Conservation (phyloP, 1,140 invertebrate species). For the Bombus waltoni region DNA sequence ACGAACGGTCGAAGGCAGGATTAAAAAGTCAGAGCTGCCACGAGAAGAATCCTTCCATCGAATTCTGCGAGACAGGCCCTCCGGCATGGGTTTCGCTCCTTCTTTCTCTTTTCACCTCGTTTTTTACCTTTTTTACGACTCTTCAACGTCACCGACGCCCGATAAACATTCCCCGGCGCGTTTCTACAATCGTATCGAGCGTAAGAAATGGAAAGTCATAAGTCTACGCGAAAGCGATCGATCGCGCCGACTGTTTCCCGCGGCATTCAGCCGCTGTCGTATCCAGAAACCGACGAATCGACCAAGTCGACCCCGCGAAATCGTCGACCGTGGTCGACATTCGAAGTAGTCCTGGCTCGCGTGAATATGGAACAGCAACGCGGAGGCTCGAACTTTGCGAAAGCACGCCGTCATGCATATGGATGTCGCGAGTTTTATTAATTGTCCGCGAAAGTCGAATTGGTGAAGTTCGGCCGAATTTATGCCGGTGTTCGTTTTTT, state of each 20-base stretch:
- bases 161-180: constrained; percentile 63
- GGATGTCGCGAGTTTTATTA: constrained; percentile 40
- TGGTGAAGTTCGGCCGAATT: background rate
- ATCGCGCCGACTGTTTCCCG: constrained; percentile 43
- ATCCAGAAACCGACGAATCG: constrained; percentile 16
- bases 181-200: constrained; percentile 50
- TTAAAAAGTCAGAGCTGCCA: constrained; percentile 59
- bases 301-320: constrained; percentile 43
- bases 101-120: background rate
- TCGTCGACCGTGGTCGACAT: constrained; percentile 32
- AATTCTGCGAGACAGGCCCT: constrained; percentile 54
- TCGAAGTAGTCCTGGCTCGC: background rate
- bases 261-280: constrained; percentile 52
- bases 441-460: constrained; percentile 33
- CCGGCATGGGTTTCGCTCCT: background rate
- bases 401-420: constrained; percentile 28
- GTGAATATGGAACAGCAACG: constrained; percentile 47
- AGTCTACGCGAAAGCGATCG: constrained; percentile 55
- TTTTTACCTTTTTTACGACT: constrained; percentile 51
- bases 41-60: constrained; percentile 61
- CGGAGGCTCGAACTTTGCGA: constrained; percentile 15
- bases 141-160: constrained; percentile 60
- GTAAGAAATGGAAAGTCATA: constrained; percentile 67
- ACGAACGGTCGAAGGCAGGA: constrained; percentile 41
- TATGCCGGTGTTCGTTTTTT: background rate